Evolutionary conservation across 1,140 invertebrate genomes (phyloP).

Genomic region (Aporrectodea caliginosa): DNA sequence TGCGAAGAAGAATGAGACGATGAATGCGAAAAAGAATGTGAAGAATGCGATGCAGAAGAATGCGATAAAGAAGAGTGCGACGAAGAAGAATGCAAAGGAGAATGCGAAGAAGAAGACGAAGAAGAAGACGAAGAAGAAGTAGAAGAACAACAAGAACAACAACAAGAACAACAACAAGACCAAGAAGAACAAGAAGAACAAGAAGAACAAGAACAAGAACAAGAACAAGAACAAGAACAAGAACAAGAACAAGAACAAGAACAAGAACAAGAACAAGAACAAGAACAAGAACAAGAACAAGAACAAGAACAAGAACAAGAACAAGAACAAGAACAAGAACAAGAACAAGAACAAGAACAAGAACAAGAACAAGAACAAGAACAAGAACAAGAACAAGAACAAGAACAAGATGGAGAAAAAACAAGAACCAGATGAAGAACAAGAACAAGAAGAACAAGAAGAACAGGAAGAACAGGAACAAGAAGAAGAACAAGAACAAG

Average conservation of each 20-base stretch:
- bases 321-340: constrained; percentile 20
- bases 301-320: constrained; percentile 26
- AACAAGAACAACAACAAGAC: neutral
- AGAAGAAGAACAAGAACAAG: neutral
- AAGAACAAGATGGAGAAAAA: too few species aligned
- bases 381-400: too few species aligned
- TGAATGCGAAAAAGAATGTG: too few species aligned
- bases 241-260: constrained; percentile 25
- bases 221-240: constrained; percentile 1
- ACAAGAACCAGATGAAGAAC: too few species aligned
- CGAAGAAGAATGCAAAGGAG: too few species aligned
- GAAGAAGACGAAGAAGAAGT: too few species aligned
- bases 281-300: too few species aligned
- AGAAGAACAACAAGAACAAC: neutral
- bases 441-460: neutral
- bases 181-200: too few species aligned
- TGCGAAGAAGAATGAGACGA: neutral
- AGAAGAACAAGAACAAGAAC: neutral
- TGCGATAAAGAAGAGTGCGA: too few species aligned
- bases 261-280: too few species aligned
- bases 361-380: constrained; percentile 8
- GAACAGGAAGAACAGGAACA: neutral
- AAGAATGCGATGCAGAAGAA: too few species aligned
- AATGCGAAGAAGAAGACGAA: too few species aligned
- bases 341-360: constrained; percentile 7